Conservation (phyloP, 2,113 vertebrate genomes). For the Dendrocopos noguchii region DNA sequence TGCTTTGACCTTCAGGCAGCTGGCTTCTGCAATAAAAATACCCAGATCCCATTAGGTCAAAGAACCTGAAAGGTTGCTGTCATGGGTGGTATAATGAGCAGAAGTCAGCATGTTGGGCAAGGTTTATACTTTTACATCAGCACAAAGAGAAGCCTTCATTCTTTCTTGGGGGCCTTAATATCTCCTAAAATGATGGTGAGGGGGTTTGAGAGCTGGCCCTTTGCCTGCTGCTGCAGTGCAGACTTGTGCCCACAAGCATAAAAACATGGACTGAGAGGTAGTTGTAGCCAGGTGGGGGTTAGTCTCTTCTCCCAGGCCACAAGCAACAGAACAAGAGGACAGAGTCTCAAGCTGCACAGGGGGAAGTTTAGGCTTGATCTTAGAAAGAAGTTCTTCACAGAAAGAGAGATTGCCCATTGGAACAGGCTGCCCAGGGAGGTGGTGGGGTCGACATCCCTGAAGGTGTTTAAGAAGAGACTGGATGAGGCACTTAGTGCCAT, state of each 20-base stretch:
- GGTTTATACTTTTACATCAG: too few relatives aligned
- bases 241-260: neutral
- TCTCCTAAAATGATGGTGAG: neutral
- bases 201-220: neutral
- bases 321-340: too few relatives aligned
- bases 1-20: neutral
- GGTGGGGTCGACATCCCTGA: too few relatives aligned
- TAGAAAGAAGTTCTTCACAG: too few relatives aligned
- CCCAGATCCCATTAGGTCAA: neutral
- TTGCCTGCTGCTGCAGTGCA: neutral
- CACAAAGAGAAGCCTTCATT: neutral
- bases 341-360: too few relatives aligned
- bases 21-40: neutral
- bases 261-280: neutral
- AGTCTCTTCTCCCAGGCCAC: too few relatives aligned
- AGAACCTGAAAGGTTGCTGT: neutral
- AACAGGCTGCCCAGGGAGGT: too few relatives aligned
- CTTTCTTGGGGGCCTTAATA: neutral
- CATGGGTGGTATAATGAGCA: rapidly evolving
- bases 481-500: too few relatives aligned
- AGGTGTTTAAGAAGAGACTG: too few relatives aligned
- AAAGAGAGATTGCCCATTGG: too few relatives aligned
- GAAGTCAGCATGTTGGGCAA: neutral
- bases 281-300: too few relatives aligned
- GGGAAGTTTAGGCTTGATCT: too few relatives aligned